phyloP scores from a whole-genome alignment of 2,113 vertebrate species.

The Cranoglanis bouderius region DNA sequence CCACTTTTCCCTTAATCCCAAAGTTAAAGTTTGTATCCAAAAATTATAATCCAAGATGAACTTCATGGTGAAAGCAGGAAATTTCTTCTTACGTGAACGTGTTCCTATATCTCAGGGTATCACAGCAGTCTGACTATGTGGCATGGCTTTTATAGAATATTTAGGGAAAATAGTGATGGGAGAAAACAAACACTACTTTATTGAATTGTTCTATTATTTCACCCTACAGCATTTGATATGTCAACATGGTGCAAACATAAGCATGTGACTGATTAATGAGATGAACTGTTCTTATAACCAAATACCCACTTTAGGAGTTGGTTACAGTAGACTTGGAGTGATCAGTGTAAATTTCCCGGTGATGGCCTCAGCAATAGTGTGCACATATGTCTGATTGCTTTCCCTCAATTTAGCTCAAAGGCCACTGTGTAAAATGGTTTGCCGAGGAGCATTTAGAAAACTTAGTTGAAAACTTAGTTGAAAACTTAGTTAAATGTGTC shows the following conservation, averaged over 20 bases:
- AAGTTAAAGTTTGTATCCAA: neutral
- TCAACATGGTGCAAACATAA: conserved; percentile 73
- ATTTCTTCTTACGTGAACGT: conserved; percentile 8
- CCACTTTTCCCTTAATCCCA: conserved; percentile 3
- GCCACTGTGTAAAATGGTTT: neutral
- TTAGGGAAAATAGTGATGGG: conserved; percentile 72
- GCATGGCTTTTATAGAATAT: conserved; percentile 76
- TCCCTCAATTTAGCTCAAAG: neutral
- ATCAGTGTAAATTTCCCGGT: neutral
- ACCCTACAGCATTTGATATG: conserved; percentile 78
- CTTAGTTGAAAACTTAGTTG: too few relatives aligned
- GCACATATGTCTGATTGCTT: neutral
- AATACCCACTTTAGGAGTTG: neutral
- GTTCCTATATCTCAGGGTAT: conserved; percentile 1
- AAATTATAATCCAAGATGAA: neutral
- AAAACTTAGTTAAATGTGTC: too few relatives aligned
- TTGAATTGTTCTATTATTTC: conserved; percentile 66
- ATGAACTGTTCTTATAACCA: neutral
- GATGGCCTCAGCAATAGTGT: neutral
- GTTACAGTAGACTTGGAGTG: neutral
- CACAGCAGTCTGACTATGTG: conserved; percentile 26
- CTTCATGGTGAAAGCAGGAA: neutral
- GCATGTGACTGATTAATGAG: conserved; percentile 45
- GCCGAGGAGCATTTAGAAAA: neutral
- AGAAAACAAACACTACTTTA: conserved; percentile 71